These are phyloP conservation scores for Takifugu bimaculatus DNA, from an alignment of 2,113 vertebrate genomes.

Conservation along the genomic window DNA sequence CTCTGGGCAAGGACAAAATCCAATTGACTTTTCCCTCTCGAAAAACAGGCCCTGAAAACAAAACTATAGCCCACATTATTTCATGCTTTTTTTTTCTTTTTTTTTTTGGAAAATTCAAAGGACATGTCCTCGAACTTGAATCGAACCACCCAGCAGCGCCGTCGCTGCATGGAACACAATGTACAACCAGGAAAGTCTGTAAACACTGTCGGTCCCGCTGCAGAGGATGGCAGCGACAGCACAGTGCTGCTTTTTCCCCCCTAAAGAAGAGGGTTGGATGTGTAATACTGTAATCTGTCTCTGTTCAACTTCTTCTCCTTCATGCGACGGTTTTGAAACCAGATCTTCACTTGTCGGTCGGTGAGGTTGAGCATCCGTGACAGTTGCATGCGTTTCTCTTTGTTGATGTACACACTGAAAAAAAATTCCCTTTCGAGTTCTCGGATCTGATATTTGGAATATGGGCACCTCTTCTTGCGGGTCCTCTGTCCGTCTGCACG, in stretches of 20 bases:
- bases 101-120: slow-evolving; percentile 31
- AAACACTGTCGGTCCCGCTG: slow-evolving; percentile 40
- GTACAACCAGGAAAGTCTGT: slow-evolving; percentile 44
- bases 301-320: slow-evolving; percentile 99
- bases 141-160: slow-evolving; percentile 54
- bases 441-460: slow-evolving; percentile 96
- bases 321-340: slow-evolving; percentile 99
- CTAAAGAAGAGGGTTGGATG: slow-evolving; percentile 93
- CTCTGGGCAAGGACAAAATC: slow-evolving; percentile 20
- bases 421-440: slow-evolving; percentile 97
- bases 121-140: slow-evolving; percentile 72
- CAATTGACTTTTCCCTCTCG: slow-evolving; percentile 8
- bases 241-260: slow-evolving; percentile 21
- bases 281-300: slow-evolving; percentile 96
- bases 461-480: slow-evolving; percentile 95
- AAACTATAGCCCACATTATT: slow-evolving; percentile 31
- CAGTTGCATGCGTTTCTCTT: slow-evolving; percentile 95
- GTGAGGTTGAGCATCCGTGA: slow-evolving; percentile 98
- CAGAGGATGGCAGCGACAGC: slow-evolving; percentile 5
- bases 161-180: slow-evolving; percentile 43
- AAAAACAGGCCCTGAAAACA: slow-evolving; percentile 17
- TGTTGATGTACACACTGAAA: slow-evolving; percentile 99
- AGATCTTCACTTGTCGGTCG: slow-evolving; percentile 98
- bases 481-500: slow-evolving; percentile 88
- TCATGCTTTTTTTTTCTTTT: slow-evolving; percentile 35